phyloP scores from a whole-genome alignment of 1,140 invertebrate species.

The Ladona fulva region DNA sequence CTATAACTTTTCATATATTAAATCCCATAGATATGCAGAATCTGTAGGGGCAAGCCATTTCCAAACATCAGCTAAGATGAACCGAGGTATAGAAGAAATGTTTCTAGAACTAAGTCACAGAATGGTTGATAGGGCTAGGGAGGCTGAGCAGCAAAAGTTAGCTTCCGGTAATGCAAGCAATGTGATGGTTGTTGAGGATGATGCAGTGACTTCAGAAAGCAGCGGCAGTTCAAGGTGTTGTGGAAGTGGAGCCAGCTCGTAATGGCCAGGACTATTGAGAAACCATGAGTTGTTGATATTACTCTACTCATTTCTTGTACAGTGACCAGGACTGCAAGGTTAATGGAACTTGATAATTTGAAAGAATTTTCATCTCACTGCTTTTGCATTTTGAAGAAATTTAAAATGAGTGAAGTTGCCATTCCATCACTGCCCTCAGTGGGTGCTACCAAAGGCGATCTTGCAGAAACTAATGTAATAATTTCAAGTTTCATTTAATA shows the following conservation, averaged over 20 bases:
- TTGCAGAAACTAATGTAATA: neutral
- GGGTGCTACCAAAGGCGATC: neutral
- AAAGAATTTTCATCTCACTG: too few relatives aligned
- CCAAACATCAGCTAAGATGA: slow-evolving; percentile 91
- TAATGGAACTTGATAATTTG: too few relatives aligned
- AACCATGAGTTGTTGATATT: neutral
- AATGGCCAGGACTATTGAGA: neutral
- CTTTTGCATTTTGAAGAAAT: neutral
- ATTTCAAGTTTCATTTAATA: neutral
- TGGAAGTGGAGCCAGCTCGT: neutral
- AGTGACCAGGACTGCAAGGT: too few relatives aligned
- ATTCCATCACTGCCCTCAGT: neutral
- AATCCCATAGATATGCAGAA: slow-evolving; percentile 63
- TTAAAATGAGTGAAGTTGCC: neutral
- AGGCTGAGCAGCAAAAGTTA: slow-evolving; percentile 37
- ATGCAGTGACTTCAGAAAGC: slow-evolving; percentile 30
- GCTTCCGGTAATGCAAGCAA: slow-evolving; percentile 42
- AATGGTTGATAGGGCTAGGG: slow-evolving; percentile 46
- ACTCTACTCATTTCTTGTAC: too few relatives aligned
- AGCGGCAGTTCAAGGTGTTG: neutral
- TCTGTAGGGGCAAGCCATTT: slow-evolving; percentile 91
- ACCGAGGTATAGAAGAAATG: slow-evolving; percentile 86
- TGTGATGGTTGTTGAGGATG: slow-evolving; percentile 53
- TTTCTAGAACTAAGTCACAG: slow-evolving; percentile 75
- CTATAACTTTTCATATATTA: too few relatives aligned